These are phyloP conservation scores for Ptychochromis oligacanthus DNA, from an alignment of 2,113 vertebrate genomes.

Conservation along the genomic window DNA sequence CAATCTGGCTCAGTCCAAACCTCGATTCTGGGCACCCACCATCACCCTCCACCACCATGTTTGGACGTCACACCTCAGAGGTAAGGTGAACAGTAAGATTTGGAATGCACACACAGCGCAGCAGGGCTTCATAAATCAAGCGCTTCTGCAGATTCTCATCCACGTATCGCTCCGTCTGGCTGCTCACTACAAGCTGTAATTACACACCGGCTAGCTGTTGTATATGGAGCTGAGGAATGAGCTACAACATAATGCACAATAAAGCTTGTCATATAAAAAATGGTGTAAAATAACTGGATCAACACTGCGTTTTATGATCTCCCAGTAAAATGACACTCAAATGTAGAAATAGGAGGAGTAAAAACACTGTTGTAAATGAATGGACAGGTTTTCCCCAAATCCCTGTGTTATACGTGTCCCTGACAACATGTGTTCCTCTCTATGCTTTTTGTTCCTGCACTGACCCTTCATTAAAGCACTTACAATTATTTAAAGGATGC, in stretches of 20 bases:
- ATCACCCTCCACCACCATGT: slow-evolving; percentile 69
- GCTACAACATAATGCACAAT: slow-evolving; percentile 93
- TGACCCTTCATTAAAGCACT: background rate
- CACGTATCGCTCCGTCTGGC: slow-evolving; percentile 88
- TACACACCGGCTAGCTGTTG: slow-evolving; percentile 87
- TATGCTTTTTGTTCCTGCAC: background rate
- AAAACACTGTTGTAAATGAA: slow-evolving; percentile 29
- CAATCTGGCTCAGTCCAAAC: background rate
- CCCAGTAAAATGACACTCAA: slow-evolving; percentile 64
- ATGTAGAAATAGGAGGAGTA: slow-evolving; percentile 61
- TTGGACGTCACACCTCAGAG: slow-evolving; percentile 74
- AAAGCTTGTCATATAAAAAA: slow-evolving; percentile 95
- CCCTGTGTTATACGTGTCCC: background rate
- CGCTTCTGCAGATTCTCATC: slow-evolving; percentile 86
- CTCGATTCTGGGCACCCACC: background rate
- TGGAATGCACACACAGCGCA: slow-evolving; percentile 84
- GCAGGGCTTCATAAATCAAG: slow-evolving; percentile 91
- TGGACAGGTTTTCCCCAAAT: slow-evolving; percentile 42
- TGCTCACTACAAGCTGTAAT: slow-evolving; percentile 93
- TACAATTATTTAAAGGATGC: background rate
- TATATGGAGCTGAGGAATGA: slow-evolving; percentile 87
- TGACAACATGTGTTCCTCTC: background rate
- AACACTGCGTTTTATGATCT: slow-evolving; percentile 65
- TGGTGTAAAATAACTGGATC: slow-evolving; percentile 89
- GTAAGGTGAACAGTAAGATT: slow-evolving; percentile 88